phyloP scores from a whole-genome alignment of 2,113 vertebrate species.

The Saccopteryx leptura region DNA sequence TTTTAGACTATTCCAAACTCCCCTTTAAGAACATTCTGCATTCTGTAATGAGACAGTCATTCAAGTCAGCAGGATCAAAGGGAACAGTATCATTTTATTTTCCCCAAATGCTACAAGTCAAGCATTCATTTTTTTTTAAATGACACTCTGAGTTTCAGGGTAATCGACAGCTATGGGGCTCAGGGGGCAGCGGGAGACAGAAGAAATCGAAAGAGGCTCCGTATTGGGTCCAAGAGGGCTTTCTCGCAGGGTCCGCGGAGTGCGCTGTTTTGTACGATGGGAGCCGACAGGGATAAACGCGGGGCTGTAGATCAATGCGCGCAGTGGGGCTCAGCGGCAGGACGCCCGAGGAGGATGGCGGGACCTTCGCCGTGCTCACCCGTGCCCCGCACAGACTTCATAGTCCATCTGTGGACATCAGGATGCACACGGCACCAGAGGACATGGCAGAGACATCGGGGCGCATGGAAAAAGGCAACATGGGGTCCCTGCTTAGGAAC shows the following conservation, averaged over 20 bases:
- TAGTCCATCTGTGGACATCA: no score
- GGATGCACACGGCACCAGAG: no score
- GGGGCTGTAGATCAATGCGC: no score
- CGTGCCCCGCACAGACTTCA: no score
- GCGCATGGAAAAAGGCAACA: no score
- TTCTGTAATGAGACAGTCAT: background rate
- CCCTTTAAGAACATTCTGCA: background rate
- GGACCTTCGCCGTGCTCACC: no score
- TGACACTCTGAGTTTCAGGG: background rate
- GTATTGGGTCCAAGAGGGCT: background rate
- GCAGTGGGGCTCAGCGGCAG: no score
- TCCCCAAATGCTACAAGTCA: conserved; percentile 8
- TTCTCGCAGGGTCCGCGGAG: background rate
- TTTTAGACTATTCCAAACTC: background rate
- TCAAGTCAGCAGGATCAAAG: background rate
- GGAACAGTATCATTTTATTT: background rate
- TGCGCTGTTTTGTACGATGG: background rate
- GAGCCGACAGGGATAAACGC: no score
- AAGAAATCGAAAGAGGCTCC: background rate
- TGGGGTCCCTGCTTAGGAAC: no score
- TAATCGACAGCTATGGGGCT: background rate
- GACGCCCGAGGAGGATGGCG: no score
- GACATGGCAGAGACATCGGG: no score
- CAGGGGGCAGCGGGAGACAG: background rate
- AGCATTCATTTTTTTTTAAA: background rate